Conservation (phyloP, 92 coral and sea anemone species). For the Epizoanthus illoricatus region DNA sequence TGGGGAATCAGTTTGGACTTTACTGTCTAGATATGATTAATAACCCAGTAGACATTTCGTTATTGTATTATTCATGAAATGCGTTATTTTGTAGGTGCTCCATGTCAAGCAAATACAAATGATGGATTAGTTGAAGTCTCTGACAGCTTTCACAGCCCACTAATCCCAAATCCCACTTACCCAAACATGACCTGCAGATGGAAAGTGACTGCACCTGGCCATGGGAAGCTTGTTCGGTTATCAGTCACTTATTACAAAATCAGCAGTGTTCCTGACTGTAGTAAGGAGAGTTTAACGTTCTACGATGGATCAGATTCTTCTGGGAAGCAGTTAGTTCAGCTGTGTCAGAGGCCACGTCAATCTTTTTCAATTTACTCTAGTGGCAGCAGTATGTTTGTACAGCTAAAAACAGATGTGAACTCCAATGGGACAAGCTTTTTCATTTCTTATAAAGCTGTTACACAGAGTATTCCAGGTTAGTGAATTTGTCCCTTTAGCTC, state of each 20-base stretch:
- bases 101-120: not conserved
- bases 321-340: not conserved
- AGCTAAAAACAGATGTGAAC: not conserved
- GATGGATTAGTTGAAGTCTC: slow-evolving; percentile 12
- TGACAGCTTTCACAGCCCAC: not conserved
- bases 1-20: no score
- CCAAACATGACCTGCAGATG: slow-evolving; percentile 31
- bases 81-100: not conserved
- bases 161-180: slow-evolving; percentile 4
- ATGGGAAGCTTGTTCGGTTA: not conserved
- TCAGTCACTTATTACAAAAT: not conserved
- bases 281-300: slow-evolving; percentile 16
- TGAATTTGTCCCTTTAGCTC: not conserved
- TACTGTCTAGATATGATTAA: no score
- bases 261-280: not conserved
- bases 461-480: slow-evolving; percentile 3
- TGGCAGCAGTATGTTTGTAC: slow-evolving; percentile 22
- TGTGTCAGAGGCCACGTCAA: not conserved
- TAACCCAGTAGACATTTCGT: no score
- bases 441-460: not conserved
- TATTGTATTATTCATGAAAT: no score
- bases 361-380: slow-evolving; percentile 1
- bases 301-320: slow-evolving; percentile 18
- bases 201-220: not conserved
- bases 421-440: not conserved